Base-by-base conservation (phyloP, 1,140 invertebrate species). In the Hesperophylax magnus region DNA sequence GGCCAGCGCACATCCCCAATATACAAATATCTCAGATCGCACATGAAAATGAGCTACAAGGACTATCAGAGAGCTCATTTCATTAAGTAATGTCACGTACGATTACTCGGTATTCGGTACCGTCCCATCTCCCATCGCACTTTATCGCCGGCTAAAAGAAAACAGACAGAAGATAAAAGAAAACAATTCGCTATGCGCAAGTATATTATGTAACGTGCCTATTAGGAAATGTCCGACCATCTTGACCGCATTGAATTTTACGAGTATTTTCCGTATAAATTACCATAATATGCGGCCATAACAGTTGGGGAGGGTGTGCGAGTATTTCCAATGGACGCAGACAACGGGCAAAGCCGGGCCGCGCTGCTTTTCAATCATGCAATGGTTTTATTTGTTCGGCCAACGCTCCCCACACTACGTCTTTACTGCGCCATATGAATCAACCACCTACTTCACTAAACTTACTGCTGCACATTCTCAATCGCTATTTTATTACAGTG, bases 191-290 rank as follows among this genome's bases (percentile, higher is more conserved):
- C 71, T 52, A 69, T 65, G 67, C 18, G 60, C 39, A 78, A 24
- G 34, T 67, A 47, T 47, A 52, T 24, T 54, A 74, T 54, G 58
- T 75, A 63, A 74, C 78, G 54, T 74, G 52, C 69, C 78, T 79
- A 79, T 79, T 79, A 79, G 54, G 78, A 39, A 74, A 79, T 61
- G 72, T 79, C 77, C 24, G 76, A 79, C 80, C 80, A 84, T 84
- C 83, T 84, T 84, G 83, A 84, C 83, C 83, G 83, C 83, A 79
- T 84, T 80, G 80, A 81, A 82, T 81, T 84, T 84, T 84, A 84
- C 83, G 83, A 84, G 82, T 79, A 71, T 78, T 84, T 81, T 72
- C 82, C 80, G 83, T 82, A 84, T 84, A 84, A 75, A 84, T 84
- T 84, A 78, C 83, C 83, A 84, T 81, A 77, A 76, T 61, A 81